Base-by-base conservation (phyloP, 2,888 invertebrate species). In the Crioceris asparagi region DNA sequence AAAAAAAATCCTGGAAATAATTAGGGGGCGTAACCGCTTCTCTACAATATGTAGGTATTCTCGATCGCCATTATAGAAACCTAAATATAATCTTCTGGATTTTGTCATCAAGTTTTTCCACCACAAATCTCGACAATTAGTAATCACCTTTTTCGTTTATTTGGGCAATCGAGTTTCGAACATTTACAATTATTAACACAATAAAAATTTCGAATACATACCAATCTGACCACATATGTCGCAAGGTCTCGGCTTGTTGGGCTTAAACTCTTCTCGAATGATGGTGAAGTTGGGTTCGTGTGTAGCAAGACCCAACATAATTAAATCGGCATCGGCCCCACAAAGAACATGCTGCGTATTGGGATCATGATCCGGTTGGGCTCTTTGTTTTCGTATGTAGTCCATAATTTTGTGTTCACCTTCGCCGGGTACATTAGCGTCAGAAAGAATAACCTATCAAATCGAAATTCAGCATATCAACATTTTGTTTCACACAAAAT, bases 271-370 rank as follows among this genome's bases (percentile, higher is more conserved):
- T 67, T 98, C 98, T 17, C 94, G 68, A 56, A 97, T 94, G 53
- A 98, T 98, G 11, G 97, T 98, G 64, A 98, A 98, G 70, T 98
- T 88, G 1, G 93, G 91, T 67, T 98, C 98, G 62, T 99, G 98
- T 0, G 98, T 98, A 1, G 98, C 97, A 43, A 98, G 71, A 6
- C 97, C 96, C 60, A 97, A 69, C 96, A 97, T 97, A 55, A 97
- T 96, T 38, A 97, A 75, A 71, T 97, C 96, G 2, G 94, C 94
- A 65, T 98, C 98, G 1, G 98, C 97, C 29, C 98, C 98, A 65
- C 97, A 98, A 16, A 98, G 68, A 50, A 93, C 93, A 65, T 98
- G 98, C 49, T 86, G 87, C 0, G 97, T 97, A 65, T 99, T 97
- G 0, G 98, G 93, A 66, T 98, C 91, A 65, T 97, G 94, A 62